Conservation (phyloP, 2,797 vertebrate species). For the Artibeus jamaicensis region DNA sequence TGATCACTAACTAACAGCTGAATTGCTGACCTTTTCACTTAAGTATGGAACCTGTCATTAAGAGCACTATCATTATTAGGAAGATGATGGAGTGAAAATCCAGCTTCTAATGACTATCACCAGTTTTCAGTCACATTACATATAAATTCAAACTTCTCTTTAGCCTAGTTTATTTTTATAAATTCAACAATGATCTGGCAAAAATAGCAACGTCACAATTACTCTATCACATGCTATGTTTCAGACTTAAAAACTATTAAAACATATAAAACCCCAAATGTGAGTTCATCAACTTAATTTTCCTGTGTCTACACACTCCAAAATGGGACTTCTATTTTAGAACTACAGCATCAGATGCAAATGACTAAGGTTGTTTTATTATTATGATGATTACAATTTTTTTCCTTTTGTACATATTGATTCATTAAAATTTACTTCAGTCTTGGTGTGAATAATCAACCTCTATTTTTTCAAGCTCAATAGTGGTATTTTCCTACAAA, state of each 20-base stretch:
- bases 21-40: neutral
- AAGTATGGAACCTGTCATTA: neutral
- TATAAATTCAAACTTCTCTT: neutral
- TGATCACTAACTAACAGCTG: neutral
- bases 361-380: neutral
- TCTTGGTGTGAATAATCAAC: neutral
- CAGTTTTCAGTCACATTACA: neutral
- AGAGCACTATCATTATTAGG: neutral
- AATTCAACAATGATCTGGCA: constrained; percentile 43
- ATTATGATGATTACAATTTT: neutral
- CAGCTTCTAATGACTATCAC: neutral
- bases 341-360: constrained; percentile 27
- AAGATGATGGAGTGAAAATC: neutral
- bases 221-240: neutral
- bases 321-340: constrained; percentile 48
- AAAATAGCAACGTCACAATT: neutral
- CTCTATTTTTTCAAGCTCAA: neutral
- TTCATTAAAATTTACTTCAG: neutral
- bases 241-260: constrained; percentile 1
- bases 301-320: neutral
- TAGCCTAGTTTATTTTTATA: neutral
- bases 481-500: neutral
- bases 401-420: neutral
- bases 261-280: constrained; percentile 24
- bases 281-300: constrained; percentile 55